Percentiles rank a stretch among this genome's conserved stretches.
Evolutionary conservation across 1,140 invertebrate genomes (phyloP).

Genomic region (Polypedilum pembai): DNA sequence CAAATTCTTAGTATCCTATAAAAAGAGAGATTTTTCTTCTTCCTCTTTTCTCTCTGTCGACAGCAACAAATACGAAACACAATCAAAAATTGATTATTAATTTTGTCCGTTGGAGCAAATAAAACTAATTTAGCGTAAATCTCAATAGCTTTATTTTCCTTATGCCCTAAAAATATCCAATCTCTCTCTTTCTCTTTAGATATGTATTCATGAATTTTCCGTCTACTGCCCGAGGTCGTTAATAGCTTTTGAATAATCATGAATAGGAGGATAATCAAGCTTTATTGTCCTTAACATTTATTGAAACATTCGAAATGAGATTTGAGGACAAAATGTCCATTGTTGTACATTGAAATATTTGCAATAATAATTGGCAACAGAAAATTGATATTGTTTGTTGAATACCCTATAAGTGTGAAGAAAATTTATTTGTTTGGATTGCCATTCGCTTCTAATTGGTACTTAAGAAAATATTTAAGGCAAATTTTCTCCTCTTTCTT

Average conservation of each 20-base stretch:
- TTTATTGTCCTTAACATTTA: slow-evolving; percentile 9
- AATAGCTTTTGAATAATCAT: slow-evolving; percentile 19
- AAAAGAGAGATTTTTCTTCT: too few relatives aligned
- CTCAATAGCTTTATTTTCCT: slow-evolving; percentile 17
- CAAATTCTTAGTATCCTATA: too few relatives aligned
- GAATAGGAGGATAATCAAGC: slow-evolving; percentile 2
- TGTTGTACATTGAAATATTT: too few relatives aligned
- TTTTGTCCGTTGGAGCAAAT: slow-evolving; percentile 1
- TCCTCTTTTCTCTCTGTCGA: background rate
- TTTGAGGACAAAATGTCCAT: too few relatives aligned
- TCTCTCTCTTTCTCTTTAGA: background rate
- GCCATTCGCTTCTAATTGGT: too few relatives aligned
- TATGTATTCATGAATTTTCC: background rate
- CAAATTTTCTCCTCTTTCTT: too few relatives aligned
- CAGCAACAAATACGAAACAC: background rate
- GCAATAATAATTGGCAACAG: too few relatives aligned
- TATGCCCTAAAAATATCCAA: background rate
- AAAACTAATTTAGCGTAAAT: slow-evolving; percentile 21
- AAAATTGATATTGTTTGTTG: too few relatives aligned
- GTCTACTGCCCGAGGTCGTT: background rate
- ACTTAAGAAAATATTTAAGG: too few relatives aligned
- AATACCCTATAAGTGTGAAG: too few relatives aligned
- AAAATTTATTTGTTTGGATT: too few relatives aligned
- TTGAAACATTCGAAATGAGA: background rate
- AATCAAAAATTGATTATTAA: slow-evolving; percentile 22